Conservation (phyloP, 2,888 invertebrate genomes). For the Caenorhabditis wallacei region DNA sequence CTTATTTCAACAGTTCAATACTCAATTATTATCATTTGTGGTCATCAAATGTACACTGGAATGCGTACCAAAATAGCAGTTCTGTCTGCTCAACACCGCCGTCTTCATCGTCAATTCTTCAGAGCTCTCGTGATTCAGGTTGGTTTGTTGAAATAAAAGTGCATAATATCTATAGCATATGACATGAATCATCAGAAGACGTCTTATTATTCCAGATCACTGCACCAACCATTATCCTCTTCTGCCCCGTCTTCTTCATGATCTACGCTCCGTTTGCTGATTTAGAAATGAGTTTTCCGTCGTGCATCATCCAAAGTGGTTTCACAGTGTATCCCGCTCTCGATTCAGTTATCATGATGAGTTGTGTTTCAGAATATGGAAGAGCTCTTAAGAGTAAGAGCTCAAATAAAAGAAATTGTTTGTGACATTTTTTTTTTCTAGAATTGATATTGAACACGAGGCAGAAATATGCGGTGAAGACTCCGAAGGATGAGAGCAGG, state of each 20-base stretch:
- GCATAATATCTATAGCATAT: background rate
- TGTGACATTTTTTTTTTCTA: background rate
- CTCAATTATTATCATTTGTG: slow-evolving; percentile 25
- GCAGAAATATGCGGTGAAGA: slow-evolving; percentile 10
- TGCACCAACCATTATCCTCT: slow-evolving; percentile 52
- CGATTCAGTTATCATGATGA: slow-evolving; percentile 55
- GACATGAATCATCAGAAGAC: slow-evolving; percentile 4
- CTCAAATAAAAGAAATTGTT: too few relatives aligned
- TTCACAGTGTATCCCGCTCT: slow-evolving; percentile 54
- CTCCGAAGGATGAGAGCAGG: background rate
- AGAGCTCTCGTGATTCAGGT: slow-evolving; percentile 40
- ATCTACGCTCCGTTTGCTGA: slow-evolving; percentile 45
- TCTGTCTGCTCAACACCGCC: slow-evolving; percentile 10
- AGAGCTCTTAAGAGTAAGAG: slow-evolving; percentile 35
- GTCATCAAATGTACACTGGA: slow-evolving; percentile 13
- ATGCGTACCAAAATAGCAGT: slow-evolving; percentile 9
- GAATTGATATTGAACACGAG: slow-evolving; percentile 10
- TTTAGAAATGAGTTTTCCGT: slow-evolving; percentile 49
- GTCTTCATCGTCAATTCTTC: slow-evolving; percentile 39
- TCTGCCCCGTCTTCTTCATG: slow-evolving; percentile 47
- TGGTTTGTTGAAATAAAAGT: background rate
- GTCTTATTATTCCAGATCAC: slow-evolving; percentile 29
- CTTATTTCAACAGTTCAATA: slow-evolving; percentile 29
- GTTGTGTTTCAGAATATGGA: slow-evolving; percentile 52
- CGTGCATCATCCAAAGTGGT: slow-evolving; percentile 42